Conservation (phyloP, 2,113 vertebrate species). For the Corythornis vintsioides region DNA sequence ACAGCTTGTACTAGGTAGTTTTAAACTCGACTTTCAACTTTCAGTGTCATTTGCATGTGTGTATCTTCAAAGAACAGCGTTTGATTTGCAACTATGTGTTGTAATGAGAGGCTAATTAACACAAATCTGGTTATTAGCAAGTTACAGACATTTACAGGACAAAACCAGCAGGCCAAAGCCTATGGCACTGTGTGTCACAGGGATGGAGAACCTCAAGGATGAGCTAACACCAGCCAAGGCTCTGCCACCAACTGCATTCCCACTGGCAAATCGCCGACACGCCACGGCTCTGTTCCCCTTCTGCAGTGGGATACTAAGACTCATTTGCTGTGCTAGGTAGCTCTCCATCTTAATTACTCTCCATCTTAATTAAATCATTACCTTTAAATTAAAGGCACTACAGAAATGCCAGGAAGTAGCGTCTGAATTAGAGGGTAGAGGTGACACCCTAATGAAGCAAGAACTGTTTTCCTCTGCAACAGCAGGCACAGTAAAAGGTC, state of each 20-base stretch:
- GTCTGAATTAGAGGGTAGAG: constrained; percentile 40
- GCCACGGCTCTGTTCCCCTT: not conserved
- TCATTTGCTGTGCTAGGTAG: not conserved
- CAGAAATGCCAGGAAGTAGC: constrained; percentile 56
- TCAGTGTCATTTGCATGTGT: constrained; percentile 39
- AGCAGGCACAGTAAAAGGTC: constrained; percentile 37
- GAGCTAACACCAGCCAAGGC: not conserved
- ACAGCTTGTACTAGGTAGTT: not conserved
- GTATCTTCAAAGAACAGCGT: constrained; percentile 58
- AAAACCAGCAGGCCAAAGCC: constrained; percentile 11
- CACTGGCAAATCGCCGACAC: not conserved
- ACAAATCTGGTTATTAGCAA: constrained; percentile 54
- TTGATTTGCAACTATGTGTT: constrained; percentile 61
- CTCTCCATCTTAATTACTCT: constrained; percentile 53
- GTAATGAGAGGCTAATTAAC: constrained; percentile 59
- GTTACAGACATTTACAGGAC: constrained; percentile 32
- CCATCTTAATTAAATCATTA: constrained; percentile 61
- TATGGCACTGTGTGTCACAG: not conserved
- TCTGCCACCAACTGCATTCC: not conserved
- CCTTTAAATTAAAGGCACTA: constrained; percentile 61
- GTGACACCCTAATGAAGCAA: constrained; percentile 46
- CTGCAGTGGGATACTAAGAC: not conserved
- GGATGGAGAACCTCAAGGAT: not conserved
- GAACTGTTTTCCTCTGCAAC: constrained; percentile 33
- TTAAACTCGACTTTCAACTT: constrained; percentile 60